Base-by-base conservation (phyloP, 2,888 invertebrate species). In the Chymomyza procnemis region DNA sequence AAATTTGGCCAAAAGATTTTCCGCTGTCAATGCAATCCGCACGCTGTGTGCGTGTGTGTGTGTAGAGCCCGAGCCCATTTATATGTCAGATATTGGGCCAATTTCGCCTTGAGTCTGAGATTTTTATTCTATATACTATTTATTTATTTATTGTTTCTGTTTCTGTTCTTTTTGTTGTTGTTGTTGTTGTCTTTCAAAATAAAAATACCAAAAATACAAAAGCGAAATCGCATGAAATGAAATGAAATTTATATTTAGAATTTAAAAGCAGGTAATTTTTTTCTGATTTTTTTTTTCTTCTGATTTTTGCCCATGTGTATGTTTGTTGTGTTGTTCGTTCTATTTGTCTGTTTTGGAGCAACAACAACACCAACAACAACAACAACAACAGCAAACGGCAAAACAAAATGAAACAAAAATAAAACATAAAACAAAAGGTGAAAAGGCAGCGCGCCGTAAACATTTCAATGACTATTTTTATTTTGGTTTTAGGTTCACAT, bases 401-500 rank as follows among this genome's bases (percentile, higher is more conserved):
- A n/a, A 54, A 1, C 54, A 18, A 21, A 14, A n/a, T 4, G 19
- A 19, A 14, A 55, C 5, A 6, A 55, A 22, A 18, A 19, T 55
- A 6, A 55, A 41, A 41, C 9, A 41, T 12, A 41, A 66, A 75
- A 63, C 66, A 66, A 66, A 61, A 76, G 66, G 70, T 19, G 65
- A 67, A 69, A 61, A 63, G 62, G 64, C 76, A 64, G 64, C 58
- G 59, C 62, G 65, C 75, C 69, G 81, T 78, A 87, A 81, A 85
- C 85, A 82, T 85, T 81, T 85, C 87, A 87, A 82, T 82, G 85
- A 82, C 77, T 87, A 87, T 87, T 82, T 87, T 76, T 80, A 80
- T 70, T 70, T 82, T 30, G 18, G 16, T 21, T 19, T 26, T 30
- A 22, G 21, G 12, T 57, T 57, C 26, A n/a, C n/a, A 16, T 57